A percentile compares a stretch with the other conserved stretches of the same genome.
These are phyloP conservation scores for Acromyrmex heyeri DNA, from an alignment of 1,140 invertebrate species.

Conservation along the genomic window DNA sequence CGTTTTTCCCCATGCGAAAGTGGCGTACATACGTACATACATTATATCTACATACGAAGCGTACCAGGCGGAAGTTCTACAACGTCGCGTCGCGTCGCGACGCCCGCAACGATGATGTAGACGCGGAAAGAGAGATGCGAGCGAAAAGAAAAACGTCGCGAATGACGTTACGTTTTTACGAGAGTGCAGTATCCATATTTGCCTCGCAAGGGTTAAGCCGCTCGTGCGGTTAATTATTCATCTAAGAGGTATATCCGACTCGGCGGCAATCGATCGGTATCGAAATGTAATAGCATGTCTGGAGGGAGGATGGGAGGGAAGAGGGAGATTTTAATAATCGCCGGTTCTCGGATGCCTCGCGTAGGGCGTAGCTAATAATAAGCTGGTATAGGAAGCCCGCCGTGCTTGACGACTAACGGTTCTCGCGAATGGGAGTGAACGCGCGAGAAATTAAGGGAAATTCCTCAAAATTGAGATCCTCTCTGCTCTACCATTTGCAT, in stretches of 20 bases:
- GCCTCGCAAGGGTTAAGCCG: not conserved
- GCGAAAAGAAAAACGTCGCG: too few relatives aligned
- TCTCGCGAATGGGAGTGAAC: slow-evolving; percentile 44
- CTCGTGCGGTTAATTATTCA: slow-evolving; percentile 30
- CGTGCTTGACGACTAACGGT: slow-evolving; percentile 46
- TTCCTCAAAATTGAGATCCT: slow-evolving; percentile 32
- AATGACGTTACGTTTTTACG: not conserved
- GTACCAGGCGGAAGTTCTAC: slow-evolving; percentile 38
- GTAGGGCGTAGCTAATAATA: slow-evolving; percentile 48
- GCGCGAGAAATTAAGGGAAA: slow-evolving; percentile 48
- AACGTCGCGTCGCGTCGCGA: slow-evolving; percentile 3
- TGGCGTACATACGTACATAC: slow-evolving; percentile 1
- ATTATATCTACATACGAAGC: not conserved
- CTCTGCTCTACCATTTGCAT: not conserved
- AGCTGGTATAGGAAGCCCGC: slow-evolving; percentile 30
- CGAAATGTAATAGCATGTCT: slow-evolving; percentile 47
- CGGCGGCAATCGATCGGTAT: slow-evolving; percentile 7
- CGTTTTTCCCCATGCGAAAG: slow-evolving; percentile 47
- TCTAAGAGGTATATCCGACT: slow-evolving; percentile 10
- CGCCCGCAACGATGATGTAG: not conserved
- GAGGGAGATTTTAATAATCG: slow-evolving; percentile 40
- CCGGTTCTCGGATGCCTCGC: slow-evolving; percentile 13
- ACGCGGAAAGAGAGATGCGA: not conserved
- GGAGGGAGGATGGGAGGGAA: not conserved
- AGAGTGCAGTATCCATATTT: too few relatives aligned